Conservation (phyloP, 2,888 invertebrate species). For the Watsonalla binaria region DNA sequence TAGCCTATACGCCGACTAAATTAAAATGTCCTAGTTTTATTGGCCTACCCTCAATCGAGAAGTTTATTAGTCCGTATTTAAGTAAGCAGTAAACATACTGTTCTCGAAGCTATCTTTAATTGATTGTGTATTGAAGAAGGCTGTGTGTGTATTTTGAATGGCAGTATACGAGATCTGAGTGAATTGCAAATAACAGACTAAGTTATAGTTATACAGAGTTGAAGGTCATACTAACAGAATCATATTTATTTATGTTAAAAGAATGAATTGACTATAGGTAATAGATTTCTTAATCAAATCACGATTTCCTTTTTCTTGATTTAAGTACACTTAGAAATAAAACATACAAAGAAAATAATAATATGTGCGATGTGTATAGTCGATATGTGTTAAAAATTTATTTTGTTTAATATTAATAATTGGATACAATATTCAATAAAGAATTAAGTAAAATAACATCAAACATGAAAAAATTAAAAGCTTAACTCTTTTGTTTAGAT, state of each 20-base stretch:
- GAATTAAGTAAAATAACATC: not conserved
- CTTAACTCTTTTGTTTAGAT: constrained; percentile 49
- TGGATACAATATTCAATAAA: no score
- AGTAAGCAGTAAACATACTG: constrained; percentile 50
- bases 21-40: constrained; percentile 78
- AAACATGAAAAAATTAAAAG: constrained; percentile 35
- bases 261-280: no score
- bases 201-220: no score
- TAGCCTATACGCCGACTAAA: constrained; percentile 59
- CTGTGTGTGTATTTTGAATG: no score
- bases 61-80: constrained; percentile 55
- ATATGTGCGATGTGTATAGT: no score
- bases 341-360: constrained; percentile 7
- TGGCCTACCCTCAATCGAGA: constrained; percentile 43
- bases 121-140: constrained; percentile 6
- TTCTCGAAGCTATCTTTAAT: constrained; percentile 8
- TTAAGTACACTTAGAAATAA: constrained; percentile 2
- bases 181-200: no score
- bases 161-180: no score
- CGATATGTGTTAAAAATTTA: no score
- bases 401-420: no score
- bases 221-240: no score
- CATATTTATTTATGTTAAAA: no score
- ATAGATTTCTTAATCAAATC: no score
- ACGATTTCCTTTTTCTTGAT: not conserved